These are phyloP conservation scores for Papilio demoleus DNA, from an alignment of 2,888 invertebrate species.

Conservation along the genomic window DNA sequence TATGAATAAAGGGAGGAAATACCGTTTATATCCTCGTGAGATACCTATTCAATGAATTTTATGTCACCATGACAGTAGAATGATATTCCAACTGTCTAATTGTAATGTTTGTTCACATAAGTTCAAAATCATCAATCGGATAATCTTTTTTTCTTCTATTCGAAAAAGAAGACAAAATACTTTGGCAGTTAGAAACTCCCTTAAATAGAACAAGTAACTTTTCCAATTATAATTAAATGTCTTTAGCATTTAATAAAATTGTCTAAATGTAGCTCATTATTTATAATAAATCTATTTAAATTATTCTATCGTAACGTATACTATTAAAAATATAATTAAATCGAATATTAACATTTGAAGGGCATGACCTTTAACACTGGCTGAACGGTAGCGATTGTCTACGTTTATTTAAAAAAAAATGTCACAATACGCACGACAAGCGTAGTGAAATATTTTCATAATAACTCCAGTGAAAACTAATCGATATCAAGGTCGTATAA, in stretches of 20 bases:
- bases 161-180: too few species aligned
- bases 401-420: background rate
- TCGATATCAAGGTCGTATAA: slow-evolving; percentile 10
- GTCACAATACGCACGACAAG: slow-evolving; percentile 22
- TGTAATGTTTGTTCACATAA: background rate
- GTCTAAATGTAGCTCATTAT: too few species aligned
- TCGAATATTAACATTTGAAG: background rate
- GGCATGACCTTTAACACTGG: background rate
- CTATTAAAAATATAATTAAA: background rate
- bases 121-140: too few species aligned
- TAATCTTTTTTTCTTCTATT: too few species aligned
- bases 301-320: background rate
- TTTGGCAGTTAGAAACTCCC: too few species aligned
- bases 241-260: too few species aligned
- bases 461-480: slow-evolving; percentile 30
- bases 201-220: too few species aligned
- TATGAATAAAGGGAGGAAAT: background rate
- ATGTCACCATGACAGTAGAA: too few species aligned
- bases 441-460: slow-evolving; percentile 27
- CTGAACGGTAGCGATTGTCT: background rate
- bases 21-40: too few species aligned
- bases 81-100: background rate
- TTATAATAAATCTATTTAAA: too few species aligned
- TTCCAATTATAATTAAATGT: too few species aligned
- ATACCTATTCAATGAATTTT: too few species aligned